phyloP scores from a whole-genome alignment of 2,888 invertebrate genomes.

The Fabriciana adippe region DNA sequence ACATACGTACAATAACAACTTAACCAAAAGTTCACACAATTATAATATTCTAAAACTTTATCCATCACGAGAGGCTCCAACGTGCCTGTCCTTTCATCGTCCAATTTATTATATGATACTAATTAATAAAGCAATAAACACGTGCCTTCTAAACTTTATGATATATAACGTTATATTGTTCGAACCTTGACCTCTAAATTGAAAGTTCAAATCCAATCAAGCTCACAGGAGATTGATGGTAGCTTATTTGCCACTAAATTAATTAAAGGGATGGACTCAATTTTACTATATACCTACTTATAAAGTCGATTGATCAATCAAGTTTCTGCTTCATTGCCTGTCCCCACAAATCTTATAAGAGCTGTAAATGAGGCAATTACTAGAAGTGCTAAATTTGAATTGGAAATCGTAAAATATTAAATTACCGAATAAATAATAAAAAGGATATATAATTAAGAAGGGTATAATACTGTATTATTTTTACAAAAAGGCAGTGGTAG shows the following conservation, averaged over 20 bases:
- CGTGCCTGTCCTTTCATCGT: neutral
- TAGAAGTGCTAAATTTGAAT: too few relatives aligned
- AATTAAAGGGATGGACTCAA: constrained; percentile 39
- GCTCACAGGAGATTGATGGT: constrained; percentile 64
- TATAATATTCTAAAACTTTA: too few relatives aligned
- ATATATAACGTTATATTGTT: constrained; percentile 24
- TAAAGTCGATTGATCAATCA: constrained; percentile 2
- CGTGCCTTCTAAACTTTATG: constrained; percentile 22
- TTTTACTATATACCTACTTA: constrained; percentile 10
- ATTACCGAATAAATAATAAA: too few relatives aligned
- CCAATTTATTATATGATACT: neutral
- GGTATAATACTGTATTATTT: too few relatives aligned
- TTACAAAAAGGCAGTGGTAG: too few relatives aligned
- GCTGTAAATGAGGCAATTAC: too few relatives aligned
- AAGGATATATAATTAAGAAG: too few relatives aligned
- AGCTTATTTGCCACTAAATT: constrained; percentile 62
- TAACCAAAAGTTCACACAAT: too few relatives aligned
- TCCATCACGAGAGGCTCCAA: too few relatives aligned
- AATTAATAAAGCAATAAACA: constrained; percentile 8
- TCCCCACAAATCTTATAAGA: too few relatives aligned
- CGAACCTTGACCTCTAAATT: constrained; percentile 47
- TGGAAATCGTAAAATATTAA: too few relatives aligned
- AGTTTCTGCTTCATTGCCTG: neutral
- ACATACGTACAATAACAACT: too few relatives aligned
- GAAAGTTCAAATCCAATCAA: constrained; percentile 62